A percentile compares a stretch with the other conserved stretches of the same genome.
phyloP scores from a whole-genome alignment of 2,888 invertebrate species.

The Suillia variegata region DNA sequence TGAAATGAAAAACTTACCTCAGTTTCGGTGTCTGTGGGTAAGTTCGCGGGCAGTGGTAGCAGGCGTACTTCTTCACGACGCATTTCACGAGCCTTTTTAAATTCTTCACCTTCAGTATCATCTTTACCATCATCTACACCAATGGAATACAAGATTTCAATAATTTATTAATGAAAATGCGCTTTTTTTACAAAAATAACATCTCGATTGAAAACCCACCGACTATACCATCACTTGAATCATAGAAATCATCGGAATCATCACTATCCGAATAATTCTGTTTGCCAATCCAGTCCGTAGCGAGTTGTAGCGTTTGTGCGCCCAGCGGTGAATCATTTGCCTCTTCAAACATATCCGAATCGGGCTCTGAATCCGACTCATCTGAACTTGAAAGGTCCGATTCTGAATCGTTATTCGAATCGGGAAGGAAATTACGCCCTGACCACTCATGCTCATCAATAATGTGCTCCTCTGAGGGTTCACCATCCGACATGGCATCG shows the following conservation, averaged over 20 bases:
- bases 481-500: constrained; percentile 68
- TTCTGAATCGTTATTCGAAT: constrained; percentile 77
- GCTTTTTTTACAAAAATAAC: not conserved
- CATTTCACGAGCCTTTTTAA: constrained; percentile 68
- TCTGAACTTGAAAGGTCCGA: constrained; percentile 63
- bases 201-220: constrained; percentile 42
- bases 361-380: constrained; percentile 68
- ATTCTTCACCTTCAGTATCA: constrained; percentile 76
- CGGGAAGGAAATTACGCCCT: constrained; percentile 86
- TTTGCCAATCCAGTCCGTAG: constrained; percentile 71
- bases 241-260: constrained; percentile 60
- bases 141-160: not conserved
- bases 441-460: constrained; percentile 97
- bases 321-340: constrained; percentile 66
- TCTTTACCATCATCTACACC: constrained; percentile 66
- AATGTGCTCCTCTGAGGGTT: constrained; percentile 70
- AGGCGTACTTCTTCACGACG: constrained; percentile 72
- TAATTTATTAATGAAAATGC: not conserved
- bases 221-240: constrained; percentile 60
- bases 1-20: constrained; percentile 65
- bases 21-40: constrained; percentile 72
- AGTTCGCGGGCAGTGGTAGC: constrained; percentile 67
- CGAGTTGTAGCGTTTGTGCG: constrained; percentile 71
- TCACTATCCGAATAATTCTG: constrained; percentile 63
- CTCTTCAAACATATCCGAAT: constrained; percentile 72